Conservation (phyloP, 1,140 invertebrate species). For the Cyclargus thomasi region DNA sequence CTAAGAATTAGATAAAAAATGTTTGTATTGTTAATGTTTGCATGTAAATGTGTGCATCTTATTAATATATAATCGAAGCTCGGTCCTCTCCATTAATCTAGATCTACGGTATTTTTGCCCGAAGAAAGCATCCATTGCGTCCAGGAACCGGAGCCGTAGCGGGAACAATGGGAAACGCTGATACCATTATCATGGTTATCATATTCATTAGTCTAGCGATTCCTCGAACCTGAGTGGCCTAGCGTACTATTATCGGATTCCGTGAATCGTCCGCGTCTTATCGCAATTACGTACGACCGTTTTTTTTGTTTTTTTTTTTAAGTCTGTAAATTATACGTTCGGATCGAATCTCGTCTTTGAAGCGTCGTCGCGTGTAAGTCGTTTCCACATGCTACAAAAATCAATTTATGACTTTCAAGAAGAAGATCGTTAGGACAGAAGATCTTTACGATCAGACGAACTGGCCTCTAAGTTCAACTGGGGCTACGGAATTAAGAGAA, state of each 20-base stretch:
- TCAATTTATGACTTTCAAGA: neutral
- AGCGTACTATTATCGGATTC: conserved; percentile 55
- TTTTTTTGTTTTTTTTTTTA: conserved; percentile 19
- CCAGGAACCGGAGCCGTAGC: conserved; percentile 16
- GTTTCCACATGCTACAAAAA: neutral
- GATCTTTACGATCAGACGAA: neutral
- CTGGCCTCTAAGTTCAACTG: too few species aligned
- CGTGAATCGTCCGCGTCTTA: conserved; percentile 42
- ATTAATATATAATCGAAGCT: too few species aligned
- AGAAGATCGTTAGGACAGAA: neutral
- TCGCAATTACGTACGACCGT: conserved; percentile 37
- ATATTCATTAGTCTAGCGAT: conserved; percentile 48
- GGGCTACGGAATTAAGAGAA: neutral
- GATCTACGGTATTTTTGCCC: too few species aligned
- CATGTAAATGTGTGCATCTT: too few species aligned
- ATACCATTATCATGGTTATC: conserved; percentile 53
- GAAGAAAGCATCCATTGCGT: too few species aligned
- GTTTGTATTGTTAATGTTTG: too few species aligned
- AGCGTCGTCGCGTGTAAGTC: neutral
- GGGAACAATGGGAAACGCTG: conserved; percentile 42
- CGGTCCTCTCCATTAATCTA: too few species aligned
- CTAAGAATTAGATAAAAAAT: too few species aligned
- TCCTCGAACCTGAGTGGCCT: conserved; percentile 44
- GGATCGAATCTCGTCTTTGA: neutral
- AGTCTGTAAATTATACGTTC: conserved; percentile 12